Evolutionary conservation across 2,113 vertebrate genomes (phyloP).

Genomic region (Actenoides lindsayi): DNA sequence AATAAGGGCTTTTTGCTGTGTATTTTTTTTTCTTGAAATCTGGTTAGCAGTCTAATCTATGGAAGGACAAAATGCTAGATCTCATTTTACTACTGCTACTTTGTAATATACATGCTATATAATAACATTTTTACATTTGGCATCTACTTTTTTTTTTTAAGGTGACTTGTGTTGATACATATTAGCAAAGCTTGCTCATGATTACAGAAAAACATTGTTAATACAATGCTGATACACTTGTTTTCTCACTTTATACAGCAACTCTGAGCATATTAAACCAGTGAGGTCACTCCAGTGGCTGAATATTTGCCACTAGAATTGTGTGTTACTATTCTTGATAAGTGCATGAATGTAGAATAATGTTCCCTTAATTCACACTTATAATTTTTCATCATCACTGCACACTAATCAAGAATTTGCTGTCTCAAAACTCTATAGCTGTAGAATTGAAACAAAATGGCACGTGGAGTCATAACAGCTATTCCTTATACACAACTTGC

Average conservation of each 20-base stretch:
- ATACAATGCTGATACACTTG: conserved; percentile 3
- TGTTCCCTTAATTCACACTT: not conserved
- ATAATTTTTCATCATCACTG: not conserved
- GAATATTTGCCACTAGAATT: not conserved
- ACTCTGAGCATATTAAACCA: conserved; percentile 27
- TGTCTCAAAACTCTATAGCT: not conserved
- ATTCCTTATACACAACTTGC: not conserved
- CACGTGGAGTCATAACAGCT: not conserved
- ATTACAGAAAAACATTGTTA: conserved; percentile 19
- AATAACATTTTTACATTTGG: not conserved
- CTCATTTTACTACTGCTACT: not conserved
- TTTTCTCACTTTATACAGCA: conserved; percentile 51
- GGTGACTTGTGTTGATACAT: not conserved
- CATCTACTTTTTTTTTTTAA: not conserved
- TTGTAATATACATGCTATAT: not conserved
- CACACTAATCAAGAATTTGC: conserved; percentile 3
- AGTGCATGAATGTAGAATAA: not conserved
- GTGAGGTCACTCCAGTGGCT: conserved; percentile 11
- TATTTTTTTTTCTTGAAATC: not conserved
- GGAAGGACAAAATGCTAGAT: not conserved
- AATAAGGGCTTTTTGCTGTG: not conserved
- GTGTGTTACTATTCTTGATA: not conserved
- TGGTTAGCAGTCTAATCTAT: not conserved
- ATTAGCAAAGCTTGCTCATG: conserved; percentile 8
- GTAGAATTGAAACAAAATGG: not conserved